Percentiles rank a stretch among this genome's conserved stretches.
These are phyloP conservation scores for Ruditapes philippinarum DNA, from an alignment of 1,140 invertebrate species.

Conservation along the genomic window DNA sequence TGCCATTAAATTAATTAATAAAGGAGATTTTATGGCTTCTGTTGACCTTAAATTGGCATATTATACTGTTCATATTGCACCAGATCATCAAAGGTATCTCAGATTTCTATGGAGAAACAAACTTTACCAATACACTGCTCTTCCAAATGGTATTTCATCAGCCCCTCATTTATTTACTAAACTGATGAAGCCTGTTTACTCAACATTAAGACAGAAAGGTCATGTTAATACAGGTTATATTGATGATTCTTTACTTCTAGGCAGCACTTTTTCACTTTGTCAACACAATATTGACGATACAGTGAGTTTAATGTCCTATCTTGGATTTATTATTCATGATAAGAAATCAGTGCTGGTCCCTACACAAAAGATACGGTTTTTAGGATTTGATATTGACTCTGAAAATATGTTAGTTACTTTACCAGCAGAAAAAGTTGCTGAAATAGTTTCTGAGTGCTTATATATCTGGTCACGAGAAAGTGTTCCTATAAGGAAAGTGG, in stretches of 20 bases:
- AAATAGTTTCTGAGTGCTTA: neutral
- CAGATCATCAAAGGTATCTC: neutral
- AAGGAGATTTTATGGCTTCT: neutral
- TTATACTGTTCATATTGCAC: neutral
- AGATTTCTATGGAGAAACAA: neutral
- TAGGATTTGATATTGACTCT: neutral
- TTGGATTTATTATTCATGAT: constrained; percentile 60
- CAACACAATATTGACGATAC: constrained; percentile 56
- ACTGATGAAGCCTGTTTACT: constrained; percentile 43
- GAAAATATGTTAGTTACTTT: neutral
- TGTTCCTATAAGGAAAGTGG: neutral
- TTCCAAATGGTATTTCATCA: constrained; percentile 8
- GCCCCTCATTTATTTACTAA: constrained; percentile 65
- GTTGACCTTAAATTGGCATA: constrained; percentile 14
- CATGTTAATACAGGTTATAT: constrained; percentile 19
- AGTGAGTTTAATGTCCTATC: neutral
- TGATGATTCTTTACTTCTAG: constrained; percentile 19
- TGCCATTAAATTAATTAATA: constrained; percentile 51
- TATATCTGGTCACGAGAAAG: neutral
- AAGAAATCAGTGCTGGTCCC: constrained; percentile 35
- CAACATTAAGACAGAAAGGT: neutral
- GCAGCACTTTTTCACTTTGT: neutral
- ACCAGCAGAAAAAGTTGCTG: neutral
- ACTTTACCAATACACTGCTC: neutral
- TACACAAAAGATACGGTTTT: neutral